Evolutionary conservation across 2,888 invertebrate genomes (phyloP), one percentile per base, ranked within the genome.

Genomic region (Harmothoe impar): DNA sequence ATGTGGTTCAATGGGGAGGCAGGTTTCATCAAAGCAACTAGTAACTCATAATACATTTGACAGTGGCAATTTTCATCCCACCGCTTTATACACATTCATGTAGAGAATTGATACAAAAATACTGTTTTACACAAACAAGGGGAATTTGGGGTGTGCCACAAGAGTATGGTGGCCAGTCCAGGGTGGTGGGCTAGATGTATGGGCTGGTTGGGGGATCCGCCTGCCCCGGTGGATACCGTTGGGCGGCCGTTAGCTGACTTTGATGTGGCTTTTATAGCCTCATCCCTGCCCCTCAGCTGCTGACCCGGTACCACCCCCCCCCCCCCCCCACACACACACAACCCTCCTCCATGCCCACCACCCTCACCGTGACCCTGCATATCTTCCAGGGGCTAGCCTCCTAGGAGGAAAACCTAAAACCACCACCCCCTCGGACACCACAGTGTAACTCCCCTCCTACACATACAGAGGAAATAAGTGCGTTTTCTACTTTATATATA

Each of bases 261-360:
- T 84, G 84, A 84, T 84, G 84, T 84, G 84, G 29, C 84, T 84
- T 84, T 84, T 84, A 84, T 84, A 84, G 84, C 84, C 84, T 84
- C 84, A 51, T 84, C 51, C 43, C 84, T 23, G 84, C 43, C 84
- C 84, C 84, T 84, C 84, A 33, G 20, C 25, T 35, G 7, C 84
- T 84, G 84, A 84, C 84, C 84, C 51, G 43, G 23, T 84, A 84
- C 84, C 84, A n/a, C 17, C 23, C 43, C 84, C 0, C 23, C 51
- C 84, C 84, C 23, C 7, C n/a, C 84, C 23, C 10, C 84, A 33
- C 35, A 10, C 78, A 78, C 78, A n/a, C 62, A 12, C n/a, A 5
- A 1, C 25, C 43, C 43, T 10, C 43, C 43, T 43, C 62, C 62
- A 62, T n/a, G 15, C 23, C 62, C 20, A 12, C 62, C 62, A 72